Evolutionary conservation across 2,113 vertebrate species (phyloP), one percentile per base, ranked within the genome.

Genomic region (Catharus bicknelli): DNA sequence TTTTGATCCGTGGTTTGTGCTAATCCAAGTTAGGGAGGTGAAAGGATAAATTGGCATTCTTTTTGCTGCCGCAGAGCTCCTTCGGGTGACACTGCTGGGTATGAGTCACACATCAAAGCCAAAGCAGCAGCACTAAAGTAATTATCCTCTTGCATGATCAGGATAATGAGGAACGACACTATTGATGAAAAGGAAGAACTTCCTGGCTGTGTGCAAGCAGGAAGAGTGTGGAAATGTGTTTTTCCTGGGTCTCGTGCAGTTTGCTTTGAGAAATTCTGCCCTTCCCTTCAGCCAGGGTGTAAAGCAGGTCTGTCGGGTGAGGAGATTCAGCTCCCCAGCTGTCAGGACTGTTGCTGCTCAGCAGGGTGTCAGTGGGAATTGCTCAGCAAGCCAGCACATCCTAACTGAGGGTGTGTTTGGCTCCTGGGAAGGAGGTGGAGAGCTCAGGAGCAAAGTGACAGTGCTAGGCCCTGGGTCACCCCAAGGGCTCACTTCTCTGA

Each of bases 51-150:
- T 6, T 77, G 7, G 29, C 79, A 27, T 78, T 83, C 32, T 7
- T 47, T 59, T 45, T 83, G 53, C 72, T 66, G 29, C 11, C 0
- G 7, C 19, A 68, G 40, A 88, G 38, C 79, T 7, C 0, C 40
- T 54, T 70, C 0, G 9, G 51, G 72, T 77, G 86, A 51, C 36
- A 63, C 63, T 67, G 51, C 76, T 66, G 7, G 13, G 16, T 84
- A 1, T 90, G 81, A 91, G 76, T 95, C 90, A 91, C 32, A 91
- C 34, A 67, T 26, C 66, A 86, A 48, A 93, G 59, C 75, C 55
- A 78, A 36, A 9, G 3, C 30, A 55, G 83, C 63, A 67, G 43
- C 51, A 7, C 63, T 86, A 8, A 77, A 64, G 79, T 81, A 83
- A 59, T 96, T 72, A 73, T 59, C 57, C 42, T 88, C 86, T 53